Conservation (phyloP, 2,888 invertebrate species). For the Agrochola lychnidis region DNA sequence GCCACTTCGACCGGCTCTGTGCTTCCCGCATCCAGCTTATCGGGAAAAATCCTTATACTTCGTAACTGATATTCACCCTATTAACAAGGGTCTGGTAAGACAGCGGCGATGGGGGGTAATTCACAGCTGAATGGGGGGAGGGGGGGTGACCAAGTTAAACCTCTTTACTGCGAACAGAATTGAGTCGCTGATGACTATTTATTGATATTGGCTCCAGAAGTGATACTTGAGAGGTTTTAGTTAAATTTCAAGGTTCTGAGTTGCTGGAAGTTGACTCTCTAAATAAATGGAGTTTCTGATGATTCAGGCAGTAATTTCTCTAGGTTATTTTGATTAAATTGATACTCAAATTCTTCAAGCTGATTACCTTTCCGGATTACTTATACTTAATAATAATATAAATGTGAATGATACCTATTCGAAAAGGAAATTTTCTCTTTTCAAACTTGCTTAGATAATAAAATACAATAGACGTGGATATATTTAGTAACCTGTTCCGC, state of each 20-base stretch:
- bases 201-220: conserved; percentile 52
- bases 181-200: conserved; percentile 60
- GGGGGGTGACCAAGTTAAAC: conserved; percentile 50
- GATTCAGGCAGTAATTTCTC: neutral
- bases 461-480: no score
- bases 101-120: conserved; percentile 50
- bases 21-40: no score
- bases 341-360: no score
- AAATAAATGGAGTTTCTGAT: neutral
- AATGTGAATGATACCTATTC: no score
- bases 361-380: no score
- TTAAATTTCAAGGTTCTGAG: conserved; percentile 15
- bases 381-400: no score
- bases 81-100: conserved; percentile 54
- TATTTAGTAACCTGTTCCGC: no score
- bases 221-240: conserved; percentile 23
- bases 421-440: no score
- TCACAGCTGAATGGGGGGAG: conserved; percentile 23
- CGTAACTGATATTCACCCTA: conserved; percentile 27
- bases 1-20: no score
- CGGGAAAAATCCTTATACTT: neutral
- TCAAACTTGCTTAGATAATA: no score
- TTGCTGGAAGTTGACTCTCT: neutral
- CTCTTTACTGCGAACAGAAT: conserved; percentile 65
- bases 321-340: neutral